Conservation (phyloP, 1,140 invertebrate species). For the Drosophila tropicalis region DNA sequence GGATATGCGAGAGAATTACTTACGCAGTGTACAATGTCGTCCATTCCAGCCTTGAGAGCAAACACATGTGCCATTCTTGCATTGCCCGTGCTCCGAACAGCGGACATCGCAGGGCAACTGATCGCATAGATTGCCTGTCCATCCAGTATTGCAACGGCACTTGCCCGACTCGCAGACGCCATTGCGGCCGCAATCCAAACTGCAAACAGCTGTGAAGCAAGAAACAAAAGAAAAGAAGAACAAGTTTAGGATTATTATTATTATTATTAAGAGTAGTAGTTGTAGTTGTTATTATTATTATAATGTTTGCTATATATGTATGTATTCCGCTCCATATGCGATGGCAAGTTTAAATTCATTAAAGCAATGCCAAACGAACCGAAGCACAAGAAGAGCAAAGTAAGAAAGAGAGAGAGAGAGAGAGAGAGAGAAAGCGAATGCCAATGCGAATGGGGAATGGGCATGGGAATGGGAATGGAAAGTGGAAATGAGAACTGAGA, state of each 20-base stretch:
- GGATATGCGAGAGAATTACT: conserved; percentile 83
- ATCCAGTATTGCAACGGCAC: conserved; percentile 95
- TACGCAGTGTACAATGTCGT: conserved; percentile 96
- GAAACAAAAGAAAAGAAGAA: neutral
- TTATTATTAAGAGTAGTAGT: neutral
- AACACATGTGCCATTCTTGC: conserved; percentile 98
- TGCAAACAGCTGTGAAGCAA: conserved; percentile 90
- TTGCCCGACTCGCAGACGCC: conserved; percentile 94
- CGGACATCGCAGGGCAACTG: conserved; percentile 94
- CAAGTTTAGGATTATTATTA: conserved; percentile 8
- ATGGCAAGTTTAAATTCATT: conserved; percentile 47
- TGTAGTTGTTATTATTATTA: neutral
- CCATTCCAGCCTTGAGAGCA: conserved; percentile 99
- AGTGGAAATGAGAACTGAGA: conserved; percentile 5
- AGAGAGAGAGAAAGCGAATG: neutral
- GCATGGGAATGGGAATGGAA: neutral
- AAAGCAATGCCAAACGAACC: conserved; percentile 26
- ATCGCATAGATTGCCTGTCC: conserved; percentile 96
- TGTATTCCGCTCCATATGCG: conserved; percentile 10
- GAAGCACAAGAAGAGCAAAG: neutral
- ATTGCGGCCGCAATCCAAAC: conserved; percentile 94
- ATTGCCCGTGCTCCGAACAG: conserved; percentile 97
- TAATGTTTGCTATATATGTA: conserved; percentile 6
- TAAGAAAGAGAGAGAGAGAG: neutral
- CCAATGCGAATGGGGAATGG: neutral